phyloP scores from a whole-genome alignment of 2,888 invertebrate genomes.

The Coleophora deauratella region DNA sequence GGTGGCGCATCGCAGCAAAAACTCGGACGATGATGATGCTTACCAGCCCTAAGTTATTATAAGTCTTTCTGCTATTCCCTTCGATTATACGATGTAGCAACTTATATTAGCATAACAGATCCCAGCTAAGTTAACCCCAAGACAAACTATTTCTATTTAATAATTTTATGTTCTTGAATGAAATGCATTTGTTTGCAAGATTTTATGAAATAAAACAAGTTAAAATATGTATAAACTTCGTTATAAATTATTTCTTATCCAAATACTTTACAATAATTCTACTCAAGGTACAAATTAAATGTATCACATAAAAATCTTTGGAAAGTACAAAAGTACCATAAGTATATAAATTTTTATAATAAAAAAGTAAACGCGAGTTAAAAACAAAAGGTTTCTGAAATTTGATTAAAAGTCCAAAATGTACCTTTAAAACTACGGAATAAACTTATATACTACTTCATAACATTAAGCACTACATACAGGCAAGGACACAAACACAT shows the following conservation, averaged over 20 bases:
- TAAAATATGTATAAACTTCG: slow-evolving; percentile 14
- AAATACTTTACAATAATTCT: slow-evolving; percentile 39
- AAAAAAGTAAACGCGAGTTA: slow-evolving; percentile 26
- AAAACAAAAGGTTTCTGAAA: slow-evolving; percentile 18
- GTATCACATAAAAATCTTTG: slow-evolving; percentile 73
- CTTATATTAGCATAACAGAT: no score
- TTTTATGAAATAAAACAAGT: slow-evolving; percentile 6
- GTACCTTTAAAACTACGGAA: neutral
- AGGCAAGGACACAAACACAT: slow-evolving; percentile 19
- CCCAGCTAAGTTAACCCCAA: no score
- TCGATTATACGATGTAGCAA: no score
- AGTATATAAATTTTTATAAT: slow-evolving; percentile 30
- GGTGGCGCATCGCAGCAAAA: slow-evolving; percentile 14
- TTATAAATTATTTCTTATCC: slow-evolving; percentile 27
- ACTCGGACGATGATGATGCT: no score
- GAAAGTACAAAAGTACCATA: slow-evolving; percentile 56
- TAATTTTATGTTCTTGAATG: no score
- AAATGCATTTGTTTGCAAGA: no score
- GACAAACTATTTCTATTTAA: no score
- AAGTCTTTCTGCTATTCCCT: no score
- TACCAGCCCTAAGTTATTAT: no score
- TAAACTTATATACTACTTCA: slow-evolving; percentile 13
- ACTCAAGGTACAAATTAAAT: slow-evolving; percentile 53
- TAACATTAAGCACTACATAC: slow-evolving; percentile 24
- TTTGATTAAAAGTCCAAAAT: slow-evolving; percentile 14